phyloP scores from a whole-genome alignment of 1,140 invertebrate species.

The Drosophila eugracilis region DNA sequence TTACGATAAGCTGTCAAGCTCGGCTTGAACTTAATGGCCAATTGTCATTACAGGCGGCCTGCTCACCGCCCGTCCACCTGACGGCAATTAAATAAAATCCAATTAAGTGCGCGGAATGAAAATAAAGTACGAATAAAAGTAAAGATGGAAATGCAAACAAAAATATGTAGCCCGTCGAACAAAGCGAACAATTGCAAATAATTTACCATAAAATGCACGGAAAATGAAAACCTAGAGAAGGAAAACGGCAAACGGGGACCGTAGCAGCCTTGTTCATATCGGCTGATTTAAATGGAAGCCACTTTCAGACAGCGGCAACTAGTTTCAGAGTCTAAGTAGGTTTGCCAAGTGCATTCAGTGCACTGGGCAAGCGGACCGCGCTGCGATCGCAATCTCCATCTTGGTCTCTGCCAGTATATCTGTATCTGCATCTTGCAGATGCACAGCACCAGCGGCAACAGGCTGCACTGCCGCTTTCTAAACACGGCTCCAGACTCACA shows the following conservation, averaged over 20 bases:
- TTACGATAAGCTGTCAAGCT: background rate
- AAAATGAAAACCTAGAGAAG: slow-evolving; percentile 30
- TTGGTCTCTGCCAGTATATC: slow-evolving; percentile 6
- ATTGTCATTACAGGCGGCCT: slow-evolving; percentile 30
- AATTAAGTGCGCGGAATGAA: slow-evolving; percentile 61
- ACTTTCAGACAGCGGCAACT: slow-evolving; percentile 46
- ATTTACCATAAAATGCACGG: slow-evolving; percentile 6
- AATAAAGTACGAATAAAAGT: slow-evolving; percentile 17
- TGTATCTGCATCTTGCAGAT: slow-evolving; percentile 55
- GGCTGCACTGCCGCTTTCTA: slow-evolving; percentile 66
- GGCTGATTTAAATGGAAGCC: slow-evolving; percentile 35
- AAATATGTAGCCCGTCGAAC: slow-evolving; percentile 10
- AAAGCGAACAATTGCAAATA: slow-evolving; percentile 22
- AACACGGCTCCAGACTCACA: slow-evolving; percentile 46
- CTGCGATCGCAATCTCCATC: slow-evolving; percentile 32
- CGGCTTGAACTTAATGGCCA: slow-evolving; percentile 2
- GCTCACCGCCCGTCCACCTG: slow-evolving; percentile 27
- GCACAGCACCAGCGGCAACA: slow-evolving; percentile 3
- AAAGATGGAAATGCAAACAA: slow-evolving; percentile 14
- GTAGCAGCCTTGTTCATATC: slow-evolving; percentile 18
- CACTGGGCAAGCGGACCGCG: slow-evolving; percentile 62
- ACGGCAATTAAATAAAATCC: slow-evolving; percentile 50
- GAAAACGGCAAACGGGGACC: slow-evolving; percentile 11
- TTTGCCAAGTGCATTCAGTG: slow-evolving; percentile 63
- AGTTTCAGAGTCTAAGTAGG: slow-evolving; percentile 48